phyloP scores from a whole-genome alignment of 1,140 invertebrate species.

The Cotesia chilonis region DNA sequence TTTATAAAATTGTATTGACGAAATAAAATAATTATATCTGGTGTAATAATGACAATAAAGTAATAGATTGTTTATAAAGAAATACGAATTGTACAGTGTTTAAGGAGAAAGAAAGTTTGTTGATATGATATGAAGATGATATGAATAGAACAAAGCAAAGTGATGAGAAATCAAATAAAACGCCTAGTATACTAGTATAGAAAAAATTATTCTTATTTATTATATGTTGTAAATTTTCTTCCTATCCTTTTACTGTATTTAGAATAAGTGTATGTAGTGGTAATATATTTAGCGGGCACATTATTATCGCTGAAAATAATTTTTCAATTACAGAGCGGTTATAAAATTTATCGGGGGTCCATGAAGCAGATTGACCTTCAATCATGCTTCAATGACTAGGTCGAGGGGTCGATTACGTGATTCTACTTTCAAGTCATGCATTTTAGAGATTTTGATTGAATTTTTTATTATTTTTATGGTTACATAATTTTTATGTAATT shows the following conservation, averaged over 20 bases:
- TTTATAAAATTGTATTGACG: too few species aligned
- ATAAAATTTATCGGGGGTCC: neutral
- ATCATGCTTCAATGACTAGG: conserved; percentile 24
- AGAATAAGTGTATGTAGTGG: too few species aligned
- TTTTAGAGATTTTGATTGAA: neutral
- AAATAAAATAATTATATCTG: neutral
- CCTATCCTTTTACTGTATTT: too few species aligned
- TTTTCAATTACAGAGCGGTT: neutral
- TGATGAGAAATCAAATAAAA: conserved; percentile 13
- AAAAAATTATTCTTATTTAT: too few species aligned
- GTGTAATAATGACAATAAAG: conserved; percentile 18
- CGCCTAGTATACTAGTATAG: too few species aligned
- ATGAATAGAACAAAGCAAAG: neutral
- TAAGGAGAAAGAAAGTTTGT: conserved; percentile 23
- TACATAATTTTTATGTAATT: too few species aligned
- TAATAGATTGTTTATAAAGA: conserved; percentile 21
- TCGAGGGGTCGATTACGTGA: conserved; percentile 17
- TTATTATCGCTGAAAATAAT: neutral
- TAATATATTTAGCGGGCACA: too few species aligned
- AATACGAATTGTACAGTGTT: conserved; percentile 30
- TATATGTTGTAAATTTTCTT: too few species aligned
- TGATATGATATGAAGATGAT: neutral
- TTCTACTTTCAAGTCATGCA: neutral
- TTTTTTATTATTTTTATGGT: neutral
- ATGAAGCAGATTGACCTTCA: conserved; percentile 26